Evolutionary conservation across 2,113 vertebrate genomes (phyloP), one percentile per base, ranked within the genome.

Genomic region (Pithys albifrons): DNA sequence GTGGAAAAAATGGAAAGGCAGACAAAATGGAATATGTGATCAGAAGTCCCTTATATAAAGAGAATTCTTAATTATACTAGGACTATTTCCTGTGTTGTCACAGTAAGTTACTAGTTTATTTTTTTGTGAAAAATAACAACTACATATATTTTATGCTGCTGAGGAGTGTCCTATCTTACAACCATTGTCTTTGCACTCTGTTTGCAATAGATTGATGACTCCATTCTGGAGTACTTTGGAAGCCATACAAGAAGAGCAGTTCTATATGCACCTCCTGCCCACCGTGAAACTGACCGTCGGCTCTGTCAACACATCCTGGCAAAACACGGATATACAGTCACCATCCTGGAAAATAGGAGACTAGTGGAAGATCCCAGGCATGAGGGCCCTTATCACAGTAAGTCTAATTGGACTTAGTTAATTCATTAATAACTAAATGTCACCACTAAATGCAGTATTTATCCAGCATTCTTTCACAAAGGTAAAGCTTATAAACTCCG

Each of bases 281-380:
- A 90, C 55, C 97, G 39, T 5, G 95, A 98, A 88, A 91, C 88
- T 0, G 98, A 99, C 74, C 97, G 98, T 10, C 97, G 91, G 93
- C 94, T 99, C 49, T 98, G 98, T 75, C 98, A 97, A 89, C 97
- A 69, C 33, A 96, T 99, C 27, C 98, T 99, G 74, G 91, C 89
- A 61, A 97, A 98, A 82, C 97, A 98, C 65, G 96, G 96, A 58
- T 99, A 98, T 49, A 59, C 80, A 14, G 98, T 99, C 77, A 98
- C 98, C 28, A 84, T 98, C 39, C 88, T 97, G 78, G 95, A 97
- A 93, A 98, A 97, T 28, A 94, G 93, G 4, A 97, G 97, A 77
- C 96, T 97, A 20, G 81, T 92, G 55, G 93, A 91, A 74, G 70
- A 88, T 35, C 94, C 96, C 35, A 93, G 95, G n/a, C 91, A 35